Evolutionary conservation across 1,140 invertebrate genomes (phyloP).

Genomic region (Drosophila cardini): DNA sequence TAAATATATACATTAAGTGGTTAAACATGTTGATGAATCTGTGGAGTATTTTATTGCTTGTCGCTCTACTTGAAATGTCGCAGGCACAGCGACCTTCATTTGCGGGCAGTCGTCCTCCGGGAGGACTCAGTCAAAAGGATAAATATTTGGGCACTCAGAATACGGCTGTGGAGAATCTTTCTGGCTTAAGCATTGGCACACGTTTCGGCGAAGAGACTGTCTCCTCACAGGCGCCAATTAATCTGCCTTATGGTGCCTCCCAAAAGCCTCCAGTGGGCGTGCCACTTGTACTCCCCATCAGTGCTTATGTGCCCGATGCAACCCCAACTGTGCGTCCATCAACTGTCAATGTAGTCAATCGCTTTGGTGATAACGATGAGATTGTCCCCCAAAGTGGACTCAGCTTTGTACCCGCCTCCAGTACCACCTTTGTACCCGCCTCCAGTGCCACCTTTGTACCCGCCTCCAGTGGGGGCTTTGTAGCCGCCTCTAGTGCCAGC

Average conservation of each 20-base stretch:
- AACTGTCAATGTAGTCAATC: constrained; percentile 42
- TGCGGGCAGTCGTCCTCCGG: constrained; percentile 71
- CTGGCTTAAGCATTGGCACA: constrained; percentile 62
- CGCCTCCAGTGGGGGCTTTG: neutral
- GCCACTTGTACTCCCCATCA: constrained; percentile 56
- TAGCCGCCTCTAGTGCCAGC: neutral
- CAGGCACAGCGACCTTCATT: constrained; percentile 76
- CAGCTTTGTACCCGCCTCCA: neutral
- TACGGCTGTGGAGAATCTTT: constrained; percentile 65
- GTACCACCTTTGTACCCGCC: neutral
- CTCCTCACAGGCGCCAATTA: constrained; percentile 22
- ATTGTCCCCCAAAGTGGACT: neutral
- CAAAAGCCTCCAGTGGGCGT: constrained; percentile 77
- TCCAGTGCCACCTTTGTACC: neutral
- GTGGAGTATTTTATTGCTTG: constrained; percentile 14
- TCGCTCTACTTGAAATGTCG: constrained; percentile 42
- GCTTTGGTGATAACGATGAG: constrained; percentile 47
- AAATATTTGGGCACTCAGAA: constrained; percentile 68
- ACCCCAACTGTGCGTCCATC: neutral
- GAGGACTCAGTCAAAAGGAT: constrained; percentile 76
- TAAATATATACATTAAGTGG: constrained; percentile 19
- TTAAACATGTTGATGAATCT: constrained; percentile 56
- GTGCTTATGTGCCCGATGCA: constrained; percentile 21
- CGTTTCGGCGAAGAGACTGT: constrained; percentile 63
- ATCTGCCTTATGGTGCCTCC: constrained; percentile 59